Evolutionary conservation across 2,888 invertebrate species (phyloP).

Genomic region (Agrypnus murinus): DNA sequence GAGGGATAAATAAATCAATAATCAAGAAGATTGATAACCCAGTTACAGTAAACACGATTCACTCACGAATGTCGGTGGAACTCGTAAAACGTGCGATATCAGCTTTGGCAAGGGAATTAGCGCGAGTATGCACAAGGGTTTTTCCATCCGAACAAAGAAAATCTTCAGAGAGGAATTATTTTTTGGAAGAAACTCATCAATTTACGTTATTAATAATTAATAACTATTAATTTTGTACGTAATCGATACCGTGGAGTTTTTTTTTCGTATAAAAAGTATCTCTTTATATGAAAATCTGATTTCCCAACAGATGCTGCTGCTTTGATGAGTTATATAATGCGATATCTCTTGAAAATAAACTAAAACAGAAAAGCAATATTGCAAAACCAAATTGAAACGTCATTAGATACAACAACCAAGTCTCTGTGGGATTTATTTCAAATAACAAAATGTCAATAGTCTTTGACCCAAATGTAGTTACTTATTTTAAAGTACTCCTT

Average conservation of each 20-base stretch:
- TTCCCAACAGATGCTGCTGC: constrained; percentile 10
- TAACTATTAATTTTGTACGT: too few species aligned
- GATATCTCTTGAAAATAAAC: constrained; percentile 6
- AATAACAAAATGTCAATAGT: constrained; percentile 14
- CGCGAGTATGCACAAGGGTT: background rate
- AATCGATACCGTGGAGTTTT: too few species aligned
- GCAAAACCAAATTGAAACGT: constrained; percentile 14
- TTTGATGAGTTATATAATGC: constrained; percentile 13
- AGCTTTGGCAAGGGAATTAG: constrained; percentile 10
- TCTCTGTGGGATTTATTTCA: background rate
- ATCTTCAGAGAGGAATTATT: too few species aligned
- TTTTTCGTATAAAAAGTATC: background rate
- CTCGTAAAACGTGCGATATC: constrained; percentile 13
- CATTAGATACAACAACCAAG: constrained; percentile 10
- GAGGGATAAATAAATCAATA: constrained; percentile 31
- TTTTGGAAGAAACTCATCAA: too few species aligned
- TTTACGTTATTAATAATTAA: too few species aligned
- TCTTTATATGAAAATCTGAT: constrained; percentile 9
- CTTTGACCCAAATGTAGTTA: too few species aligned
- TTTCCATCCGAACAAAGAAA: too few species aligned
- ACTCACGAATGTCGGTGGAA: constrained; percentile 25
- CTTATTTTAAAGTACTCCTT: too few species aligned
- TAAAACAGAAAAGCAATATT: constrained; percentile 15
- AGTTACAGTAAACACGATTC: constrained; percentile 31
- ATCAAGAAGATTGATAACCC: constrained; percentile 31